These are phyloP conservation scores for Rhinophrynus dorsalis DNA, from an alignment of 2,797 vertebrate genomes.

Conservation along the genomic window DNA sequence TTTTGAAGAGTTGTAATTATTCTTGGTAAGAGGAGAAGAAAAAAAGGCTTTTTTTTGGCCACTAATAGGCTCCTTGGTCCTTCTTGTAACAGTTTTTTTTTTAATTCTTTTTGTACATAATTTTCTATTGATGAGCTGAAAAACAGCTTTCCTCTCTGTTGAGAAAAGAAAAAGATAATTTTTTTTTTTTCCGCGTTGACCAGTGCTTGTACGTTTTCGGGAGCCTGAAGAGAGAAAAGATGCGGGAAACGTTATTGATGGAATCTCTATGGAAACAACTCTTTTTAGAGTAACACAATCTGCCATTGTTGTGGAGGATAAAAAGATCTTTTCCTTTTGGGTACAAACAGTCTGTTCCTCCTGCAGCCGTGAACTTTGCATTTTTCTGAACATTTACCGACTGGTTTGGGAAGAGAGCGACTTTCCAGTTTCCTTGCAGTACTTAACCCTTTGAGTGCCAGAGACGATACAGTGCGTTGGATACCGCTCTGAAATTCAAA, in stretches of 20 bases:
- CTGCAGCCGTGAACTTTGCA: conserved; percentile 62
- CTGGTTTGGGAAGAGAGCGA: conserved; percentile 54
- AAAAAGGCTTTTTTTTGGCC: conserved; percentile 68
- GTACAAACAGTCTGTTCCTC: conserved; percentile 63
- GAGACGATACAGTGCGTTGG: no score
- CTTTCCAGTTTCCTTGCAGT: conserved; percentile 51
- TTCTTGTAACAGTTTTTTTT: conserved; percentile 62
- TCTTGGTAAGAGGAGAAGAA: conserved; percentile 50
- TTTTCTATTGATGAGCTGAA: conserved; percentile 73
- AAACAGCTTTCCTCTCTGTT: conserved; percentile 64
- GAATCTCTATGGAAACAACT: conserved; percentile 66
- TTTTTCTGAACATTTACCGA: conserved; percentile 53
- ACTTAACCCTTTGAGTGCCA: no score
- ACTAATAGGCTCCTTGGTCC: conserved; percentile 63
- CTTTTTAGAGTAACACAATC: conserved; percentile 69
- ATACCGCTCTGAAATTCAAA: no score
- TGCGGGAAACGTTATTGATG: conserved; percentile 70
- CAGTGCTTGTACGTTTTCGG: conserved; percentile 62
- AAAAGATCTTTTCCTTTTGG: conserved; percentile 57
- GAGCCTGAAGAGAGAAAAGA: conserved; percentile 64
- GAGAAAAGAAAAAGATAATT: conserved; percentile 64
- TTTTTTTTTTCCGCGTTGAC: conserved; percentile 63
- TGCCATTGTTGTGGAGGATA: conserved; percentile 65
- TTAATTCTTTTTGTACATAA: conserved; percentile 55
- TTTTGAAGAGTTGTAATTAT: conserved; percentile 63